Evolutionary conservation across 2,888 invertebrate genomes (phyloP).

Genomic region (Eristalis arbustorum): DNA sequence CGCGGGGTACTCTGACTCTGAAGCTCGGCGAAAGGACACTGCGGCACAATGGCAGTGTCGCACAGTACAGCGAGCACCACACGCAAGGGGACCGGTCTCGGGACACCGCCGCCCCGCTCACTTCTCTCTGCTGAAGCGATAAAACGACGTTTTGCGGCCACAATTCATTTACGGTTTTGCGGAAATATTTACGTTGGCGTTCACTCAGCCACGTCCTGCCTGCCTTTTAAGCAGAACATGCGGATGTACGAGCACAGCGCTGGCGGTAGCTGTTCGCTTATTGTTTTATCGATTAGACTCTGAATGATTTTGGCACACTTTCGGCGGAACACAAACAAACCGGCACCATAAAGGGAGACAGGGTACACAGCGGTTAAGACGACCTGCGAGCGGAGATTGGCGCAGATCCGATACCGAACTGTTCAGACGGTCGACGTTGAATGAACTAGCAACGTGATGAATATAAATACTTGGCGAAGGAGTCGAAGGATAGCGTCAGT

Average conservation of each 20-base stretch:
- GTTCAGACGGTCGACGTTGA: slow-evolving; percentile 17
- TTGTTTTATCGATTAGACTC: slow-evolving; percentile 43
- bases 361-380: not conserved
- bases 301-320: not conserved
- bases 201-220: slow-evolving; percentile 5
- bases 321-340: slow-evolving; percentile 2
- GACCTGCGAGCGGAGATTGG: not conserved
- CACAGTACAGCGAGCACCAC: not conserved
- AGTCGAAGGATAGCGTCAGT: not conserved
- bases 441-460: slow-evolving; percentile 18
- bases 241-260: not conserved
- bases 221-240: not conserved
- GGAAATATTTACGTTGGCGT: slow-evolving; percentile 15
- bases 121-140: slow-evolving; percentile 36
- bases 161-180: slow-evolving; percentile 25
- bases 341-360: slow-evolving; percentile 2
- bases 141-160: slow-evolving; percentile 31
- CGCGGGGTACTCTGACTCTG: not conserved
- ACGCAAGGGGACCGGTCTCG: not conserved
- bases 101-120: not conserved
- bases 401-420: slow-evolving; percentile 21
- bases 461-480: not conserved
- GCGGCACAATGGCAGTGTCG: not conserved
- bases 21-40: slow-evolving; percentile 17
- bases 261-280: slow-evolving; percentile 11